Percentiles rank a stretch among this genome's conserved stretches.
Conservation (phyloP, 2,888 invertebrate species). For the Myathropa florea region DNA sequence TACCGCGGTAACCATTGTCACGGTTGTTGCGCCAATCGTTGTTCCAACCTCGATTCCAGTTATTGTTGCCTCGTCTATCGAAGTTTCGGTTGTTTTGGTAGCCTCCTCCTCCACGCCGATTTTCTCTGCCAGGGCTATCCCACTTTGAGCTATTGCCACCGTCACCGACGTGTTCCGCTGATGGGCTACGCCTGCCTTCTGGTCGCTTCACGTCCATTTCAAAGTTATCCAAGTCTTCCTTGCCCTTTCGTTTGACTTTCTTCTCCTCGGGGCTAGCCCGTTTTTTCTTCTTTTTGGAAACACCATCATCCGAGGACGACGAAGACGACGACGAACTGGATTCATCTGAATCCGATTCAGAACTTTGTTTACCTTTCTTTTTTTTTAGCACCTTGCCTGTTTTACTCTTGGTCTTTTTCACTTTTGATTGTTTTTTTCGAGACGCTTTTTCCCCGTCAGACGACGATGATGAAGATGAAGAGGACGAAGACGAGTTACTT, state of each 20-base stretch:
- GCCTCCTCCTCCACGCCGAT: constrained; percentile 29
- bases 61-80: constrained; percentile 40
- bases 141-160: constrained; percentile 75
- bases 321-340: constrained; percentile 46
- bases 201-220: constrained; percentile 3
- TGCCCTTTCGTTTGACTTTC: constrained; percentile 16
- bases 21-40: constrained; percentile 58
- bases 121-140: constrained; percentile 74
- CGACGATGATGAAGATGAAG: constrained; percentile 52
- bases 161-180: constrained; percentile 39
- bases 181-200: constrained; percentile 22
- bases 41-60: constrained; percentile 65
- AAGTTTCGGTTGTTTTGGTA: constrained; percentile 46
- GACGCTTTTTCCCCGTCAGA: constrained; percentile 27
- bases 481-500: constrained; percentile 64
- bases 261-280: constrained; percentile 19
- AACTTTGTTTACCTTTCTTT: constrained; percentile 59
- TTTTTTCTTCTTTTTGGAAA: constrained; percentile 29
- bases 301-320: constrained; percentile 6
- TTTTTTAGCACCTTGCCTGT: constrained; percentile 13
- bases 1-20: constrained; percentile 37
- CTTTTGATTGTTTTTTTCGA: constrained; percentile 23
- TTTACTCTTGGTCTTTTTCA: constrained; percentile 10
- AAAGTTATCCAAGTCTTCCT: neutral
- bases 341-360: constrained; percentile 50